Base-by-base conservation (phyloP, 2,113 vertebrate species). In the Ceyx margarethae region DNA sequence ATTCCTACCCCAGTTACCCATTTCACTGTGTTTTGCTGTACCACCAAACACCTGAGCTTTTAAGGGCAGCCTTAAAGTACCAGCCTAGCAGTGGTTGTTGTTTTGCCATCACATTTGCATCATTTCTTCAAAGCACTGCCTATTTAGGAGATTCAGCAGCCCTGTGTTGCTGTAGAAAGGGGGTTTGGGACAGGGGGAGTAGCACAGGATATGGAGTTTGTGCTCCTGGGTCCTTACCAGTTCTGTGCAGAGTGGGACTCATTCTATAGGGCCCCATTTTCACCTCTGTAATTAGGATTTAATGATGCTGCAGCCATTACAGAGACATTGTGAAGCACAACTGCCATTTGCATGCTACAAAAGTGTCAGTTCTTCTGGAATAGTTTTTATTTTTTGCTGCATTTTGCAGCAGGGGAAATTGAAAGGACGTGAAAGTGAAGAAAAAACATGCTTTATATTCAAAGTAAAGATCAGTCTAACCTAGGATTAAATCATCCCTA, bases 61-160 rank as follows among this genome's bases (percentile, higher is more conserved):
- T 76, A 77, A 65, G 33, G 77, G 53, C 4, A 87, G n/a, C 42
- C 37, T 91, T 74, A 50, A 88, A 78, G 56, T 78, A 90, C 75
- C 45, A 78, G 72, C 53, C 3, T 80, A 58, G 42, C 78, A 67
- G 73, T 62, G 81, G 33, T 75, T 85, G 54, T 95, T 91, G 25
- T 64, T 95, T 92, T 75, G 37, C 64, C 93, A 91, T 95, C 37
- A 0, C 74, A 87, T 96, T 86, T 95, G 78, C 90, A 76, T 90
- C 51, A 60, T 92, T 95, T 89, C 25, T 77, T 87, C 82, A 74
- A 80, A 90, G 65, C 50, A 15, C 76, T 94, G 83, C 60, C 78
- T 91, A 5, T 77, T 92, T 76, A 64, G 45, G 51, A 72, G 73
- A 42, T 33, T 84, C 40, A 66, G 43, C 40, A 31, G 5, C 62